phyloP scores from a whole-genome alignment of 1,140 invertebrate genomes.

The Brachionus asplanchnoidis region DNA sequence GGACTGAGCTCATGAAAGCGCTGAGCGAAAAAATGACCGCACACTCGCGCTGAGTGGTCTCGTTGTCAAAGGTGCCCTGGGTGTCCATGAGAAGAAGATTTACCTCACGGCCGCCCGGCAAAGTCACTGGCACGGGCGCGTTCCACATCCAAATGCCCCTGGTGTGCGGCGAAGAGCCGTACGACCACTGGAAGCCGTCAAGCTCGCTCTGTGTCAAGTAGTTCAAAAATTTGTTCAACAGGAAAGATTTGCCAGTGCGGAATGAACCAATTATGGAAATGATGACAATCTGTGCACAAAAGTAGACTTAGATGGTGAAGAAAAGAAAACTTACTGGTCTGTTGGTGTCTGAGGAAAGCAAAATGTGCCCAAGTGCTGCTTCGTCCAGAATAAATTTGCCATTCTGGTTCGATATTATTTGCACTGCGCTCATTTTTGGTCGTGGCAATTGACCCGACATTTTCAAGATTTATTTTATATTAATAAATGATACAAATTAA shows the following conservation, averaged over 20 bases:
- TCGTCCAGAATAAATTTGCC: conserved; percentile 4
- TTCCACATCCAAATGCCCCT: conserved; percentile 87
- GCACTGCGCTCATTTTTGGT: background rate
- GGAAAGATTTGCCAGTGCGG: conserved; percentile 82
- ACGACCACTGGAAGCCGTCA: background rate
- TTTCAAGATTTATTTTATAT: background rate
- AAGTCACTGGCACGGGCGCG: conserved; percentile 65
- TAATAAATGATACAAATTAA: background rate
- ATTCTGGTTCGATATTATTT: conserved; percentile 5
- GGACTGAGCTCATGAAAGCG: background rate
- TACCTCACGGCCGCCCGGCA: background rate
- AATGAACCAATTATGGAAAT: conserved; percentile 71
- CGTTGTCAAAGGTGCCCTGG: conserved; percentile 25
- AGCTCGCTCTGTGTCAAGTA: background rate
- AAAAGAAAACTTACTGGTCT: background rate
- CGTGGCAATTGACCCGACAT: conserved; percentile 7
- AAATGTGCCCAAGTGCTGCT: background rate
- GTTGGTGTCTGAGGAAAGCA: background rate
- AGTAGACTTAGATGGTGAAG: background rate
- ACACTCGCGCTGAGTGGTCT: background rate
- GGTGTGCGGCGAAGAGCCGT: conserved; percentile 73
- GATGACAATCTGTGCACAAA: background rate
- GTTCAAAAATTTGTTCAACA: conserved; percentile 64
- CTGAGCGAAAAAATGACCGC: conserved; percentile 11
- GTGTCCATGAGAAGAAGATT: conserved; percentile 9